Evolutionary conservation across 2,797 vertebrate genomes (phyloP), one percentile per base, ranked within the genome.

Genomic region (Phataginus tricuspis): DNA sequence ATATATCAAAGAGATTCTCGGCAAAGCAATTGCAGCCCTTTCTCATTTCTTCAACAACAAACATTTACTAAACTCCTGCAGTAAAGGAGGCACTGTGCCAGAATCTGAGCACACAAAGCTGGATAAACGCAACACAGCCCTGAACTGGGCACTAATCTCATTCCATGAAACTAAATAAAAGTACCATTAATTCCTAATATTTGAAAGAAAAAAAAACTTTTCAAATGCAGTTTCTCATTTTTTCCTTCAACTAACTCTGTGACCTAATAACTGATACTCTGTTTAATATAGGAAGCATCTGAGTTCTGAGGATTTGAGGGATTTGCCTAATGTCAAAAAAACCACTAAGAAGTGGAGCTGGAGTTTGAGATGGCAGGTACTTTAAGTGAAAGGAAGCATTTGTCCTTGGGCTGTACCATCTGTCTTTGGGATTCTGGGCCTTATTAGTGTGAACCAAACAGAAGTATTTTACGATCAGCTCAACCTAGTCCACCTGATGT

Each of bases 1-100:
- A 88, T 92, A 57, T 93, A 94, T 91, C 80, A 96, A 91, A 95
- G 89, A 74, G 69, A 86, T 90, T 92, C 79, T 66, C 95, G 61
- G 82, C 64, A 96, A 95, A 94, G 49, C 8, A 7, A 89, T 79
- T 66, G 16, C 39, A 90, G 57, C 25, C 13, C 27, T 72, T 49
- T 71, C 59, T 83, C 39, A 85, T 92, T 94, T 94, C 90, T 95
- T 90, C 59, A 97, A 77, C 19, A 55, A 74, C 74, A 94, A 95
- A 90, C 21, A 93, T 93, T 96, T 75, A 90, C 74, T 79, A 90
- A 86, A 68, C 68, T 66, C 51, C 86, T 79, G 37, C 27, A 57
- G 69, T 91, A 69, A 94, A 57, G 63, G 55, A 94, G 83, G 83
- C 71, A 49, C 23, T 3, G 8, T 10, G 59, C 83, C 94, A 92